phyloP scores from a whole-genome alignment of 2,888 invertebrate genomes.

The Pandemis cinnamomeana region DNA sequence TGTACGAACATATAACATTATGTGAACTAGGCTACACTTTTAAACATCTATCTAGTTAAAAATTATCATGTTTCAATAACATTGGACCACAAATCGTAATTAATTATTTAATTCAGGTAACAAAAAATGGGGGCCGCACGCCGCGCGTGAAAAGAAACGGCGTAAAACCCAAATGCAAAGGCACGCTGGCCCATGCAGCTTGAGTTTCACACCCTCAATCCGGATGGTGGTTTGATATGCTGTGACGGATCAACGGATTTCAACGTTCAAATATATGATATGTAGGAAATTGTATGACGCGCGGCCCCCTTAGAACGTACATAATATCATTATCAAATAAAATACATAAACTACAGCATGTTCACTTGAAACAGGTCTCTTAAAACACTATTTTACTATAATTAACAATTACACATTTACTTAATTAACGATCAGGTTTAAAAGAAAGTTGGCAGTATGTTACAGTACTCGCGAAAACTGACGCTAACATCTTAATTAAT shows the following conservation, averaged over 20 bases:
- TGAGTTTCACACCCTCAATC: neutral
- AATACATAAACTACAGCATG: conserved; percentile 79
- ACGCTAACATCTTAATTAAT: conserved; percentile 10
- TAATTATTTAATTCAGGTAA: conserved; percentile 84
- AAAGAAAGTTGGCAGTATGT: conserved; percentile 80
- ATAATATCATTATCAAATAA: conserved; percentile 75
- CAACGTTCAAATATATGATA: conserved; percentile 58
- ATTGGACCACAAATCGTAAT: conserved; percentile 85
- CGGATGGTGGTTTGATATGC: conserved; percentile 63
- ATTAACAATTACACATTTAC: conserved; percentile 76
- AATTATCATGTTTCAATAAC: conserved; percentile 82
- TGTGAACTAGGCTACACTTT: conserved; percentile 64
- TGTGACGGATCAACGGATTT: conserved; percentile 38
- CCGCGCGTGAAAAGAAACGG: conserved; percentile 44
- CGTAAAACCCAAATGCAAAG: no score
- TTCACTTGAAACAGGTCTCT: conserved; percentile 74
- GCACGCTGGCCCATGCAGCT: neutral
- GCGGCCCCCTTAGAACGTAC: conserved; percentile 70
- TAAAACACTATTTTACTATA: conserved; percentile 75
- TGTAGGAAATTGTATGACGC: conserved; percentile 57
- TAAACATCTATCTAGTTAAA: conserved; percentile 77
- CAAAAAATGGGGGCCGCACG: conserved; percentile 78
- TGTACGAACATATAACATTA: conserved; percentile 54
- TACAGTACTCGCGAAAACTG: conserved; percentile 59
- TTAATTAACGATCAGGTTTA: conserved; percentile 64